Evolutionary conservation across 37 sponge, comb jelly and placozoan species (phyloP).

Genomic region (Amphimedon queenslandica): DNA sequence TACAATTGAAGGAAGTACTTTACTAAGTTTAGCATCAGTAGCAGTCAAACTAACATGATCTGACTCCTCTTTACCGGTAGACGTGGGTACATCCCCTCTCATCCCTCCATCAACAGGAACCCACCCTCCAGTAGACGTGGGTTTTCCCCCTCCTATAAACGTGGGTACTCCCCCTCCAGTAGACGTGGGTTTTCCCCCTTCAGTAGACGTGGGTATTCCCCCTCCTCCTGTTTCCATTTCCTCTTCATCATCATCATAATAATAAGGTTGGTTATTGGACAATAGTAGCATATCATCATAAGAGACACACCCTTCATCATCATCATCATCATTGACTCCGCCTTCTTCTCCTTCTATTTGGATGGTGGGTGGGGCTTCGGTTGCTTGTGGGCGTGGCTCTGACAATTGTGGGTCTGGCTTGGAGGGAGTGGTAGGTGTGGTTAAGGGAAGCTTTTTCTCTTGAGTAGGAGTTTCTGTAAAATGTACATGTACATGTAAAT

Average conservation of each 20-base stretch:
- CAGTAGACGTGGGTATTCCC: neutral
- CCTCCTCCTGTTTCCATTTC: constrained; percentile 18
- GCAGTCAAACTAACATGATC: constrained; percentile 14
- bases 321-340: neutral
- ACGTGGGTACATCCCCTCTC: neutral
- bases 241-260: constrained; percentile 32
- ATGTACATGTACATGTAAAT: too few species aligned
- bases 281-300: neutral
- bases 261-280: neutral
- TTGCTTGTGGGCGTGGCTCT: too few species aligned
- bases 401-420: too few species aligned
- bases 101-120: neutral
- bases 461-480: too few species aligned
- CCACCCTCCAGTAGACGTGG: neutral
- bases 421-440: too few species aligned
- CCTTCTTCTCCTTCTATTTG: neutral
- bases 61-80: neutral
- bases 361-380: too few species aligned
- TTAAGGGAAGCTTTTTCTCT: too few species aligned
- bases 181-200: neutral
- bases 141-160: neutral
- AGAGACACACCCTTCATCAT: neutral
- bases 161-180: neutral
- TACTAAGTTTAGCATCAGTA: constrained; percentile 19
- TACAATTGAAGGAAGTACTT: constrained; percentile 16